Evolutionary conservation across 2,797 vertebrate genomes (phyloP), one percentile per base, ranked within the genome.

Genomic region (Hephaestus fuliginosus): DNA sequence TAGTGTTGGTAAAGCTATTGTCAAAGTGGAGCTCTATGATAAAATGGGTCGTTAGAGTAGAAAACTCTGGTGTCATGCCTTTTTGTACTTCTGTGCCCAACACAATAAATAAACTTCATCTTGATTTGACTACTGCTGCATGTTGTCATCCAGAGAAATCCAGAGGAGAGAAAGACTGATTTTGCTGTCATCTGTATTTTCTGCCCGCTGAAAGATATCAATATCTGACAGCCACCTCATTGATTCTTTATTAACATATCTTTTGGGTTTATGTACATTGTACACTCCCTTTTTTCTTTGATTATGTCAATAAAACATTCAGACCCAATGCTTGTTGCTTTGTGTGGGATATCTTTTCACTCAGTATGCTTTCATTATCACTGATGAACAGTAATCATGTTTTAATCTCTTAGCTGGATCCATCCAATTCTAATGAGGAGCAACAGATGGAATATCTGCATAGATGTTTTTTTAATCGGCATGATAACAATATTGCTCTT

Each of bases 1-100:
- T 5, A 75, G 81, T 0, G 28, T 89, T 2, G 93, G 92, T 28
- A 95, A 92, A 77, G 91, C 93, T 22, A 93, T 96, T 12, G 51
- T 95, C 12, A 95, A 95, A 89, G 56, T 96, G 55, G 92, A 95
- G 80, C 52, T 95, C 18, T 91, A 92, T 28, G 92, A 95, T 69
- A 93, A 71, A 85, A 89, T 94, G 89, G 87, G 85, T 15, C 79
- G 0, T 33, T 92, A 91, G 74, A 36, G 25, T 56, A 20, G 30
- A 33, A 15, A 4, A 51, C 8, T n/a, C 51, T 44, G 43, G 1
- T 64, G 10, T 46, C 66, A 25, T 79, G 53, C 10, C 53, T 78
- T 57, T 62, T 22, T 64, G 11, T 62, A 28, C 28, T 80, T 71
- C 55, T 85, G 30, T 71, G 4, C 49, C 43, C 28, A 33, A 39